phyloP scores from a whole-genome alignment of 2,113 vertebrate species.

The Pelobates fuscus region DNA sequence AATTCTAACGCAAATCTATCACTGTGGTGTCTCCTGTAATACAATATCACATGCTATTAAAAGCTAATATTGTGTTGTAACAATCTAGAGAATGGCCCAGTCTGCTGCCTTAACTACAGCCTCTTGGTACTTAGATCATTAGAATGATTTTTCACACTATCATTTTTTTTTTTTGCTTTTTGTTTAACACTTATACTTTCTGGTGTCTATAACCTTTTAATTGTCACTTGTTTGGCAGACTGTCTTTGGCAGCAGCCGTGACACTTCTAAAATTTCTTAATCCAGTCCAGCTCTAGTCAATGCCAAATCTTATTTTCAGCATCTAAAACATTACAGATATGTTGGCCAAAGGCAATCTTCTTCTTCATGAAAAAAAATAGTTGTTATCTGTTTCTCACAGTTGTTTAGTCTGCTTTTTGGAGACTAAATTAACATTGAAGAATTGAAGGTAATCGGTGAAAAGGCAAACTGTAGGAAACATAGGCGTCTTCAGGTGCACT shows the following conservation, averaged over 20 bases:
- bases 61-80: slow-evolving; percentile 25
- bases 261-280: background rate
- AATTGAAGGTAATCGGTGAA: too few species aligned
- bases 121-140: background rate
- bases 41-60: slow-evolving; percentile 7
- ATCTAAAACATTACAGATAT: slow-evolving; percentile 8
- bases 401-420: too few species aligned
- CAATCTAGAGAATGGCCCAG: slow-evolving; percentile 31
- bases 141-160: slow-evolving; percentile 28
- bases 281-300: background rate
- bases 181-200: background rate
- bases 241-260: slow-evolving; percentile 2
- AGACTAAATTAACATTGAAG: too few species aligned
- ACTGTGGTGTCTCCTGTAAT: background rate
- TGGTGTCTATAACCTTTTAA: background rate
- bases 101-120: background rate
- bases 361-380: too few species aligned
- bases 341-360: background rate
- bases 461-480: too few species aligned
- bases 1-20: slow-evolving; percentile 11
- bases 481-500: too few species aligned
- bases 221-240: slow-evolving; percentile 16
- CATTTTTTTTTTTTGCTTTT: background rate
- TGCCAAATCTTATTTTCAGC: background rate
- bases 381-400: too few species aligned